A percentile compares a stretch with the other conserved stretches of the same genome.
phyloP scores from a whole-genome alignment of 2,888 invertebrate species.

The Eurois occulta region DNA sequence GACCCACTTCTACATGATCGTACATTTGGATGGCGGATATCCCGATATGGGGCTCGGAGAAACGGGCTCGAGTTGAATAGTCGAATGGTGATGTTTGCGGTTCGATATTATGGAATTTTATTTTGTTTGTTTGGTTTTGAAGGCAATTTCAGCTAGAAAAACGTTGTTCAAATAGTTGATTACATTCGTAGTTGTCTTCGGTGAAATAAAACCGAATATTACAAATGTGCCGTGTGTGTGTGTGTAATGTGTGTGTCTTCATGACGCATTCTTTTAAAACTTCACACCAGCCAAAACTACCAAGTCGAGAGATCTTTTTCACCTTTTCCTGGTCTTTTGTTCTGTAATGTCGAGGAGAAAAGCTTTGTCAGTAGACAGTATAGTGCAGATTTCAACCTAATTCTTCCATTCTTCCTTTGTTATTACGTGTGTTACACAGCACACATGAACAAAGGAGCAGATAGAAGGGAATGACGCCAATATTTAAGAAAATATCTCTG shows the following conservation, averaged over 20 bases:
- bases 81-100: conserved; percentile 38
- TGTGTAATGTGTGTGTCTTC: too few relatives aligned
- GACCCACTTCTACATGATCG: conserved; percentile 80
- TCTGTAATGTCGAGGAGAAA: not conserved
- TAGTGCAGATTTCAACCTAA: not conserved
- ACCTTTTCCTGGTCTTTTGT: not conserved
- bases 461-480: not conserved
- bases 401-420: not conserved
- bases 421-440: not conserved
- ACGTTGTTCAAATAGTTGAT: not conserved
- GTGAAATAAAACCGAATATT: too few relatives aligned
- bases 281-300: not conserved
- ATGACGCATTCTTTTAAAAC: not conserved
- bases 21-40: conserved; percentile 65
- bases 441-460: not conserved
- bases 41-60: conserved; percentile 47
- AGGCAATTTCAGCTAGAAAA: not conserved
- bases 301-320: not conserved
- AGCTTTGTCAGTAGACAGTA: not conserved
- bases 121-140: conserved; percentile 2
- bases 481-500: not conserved
- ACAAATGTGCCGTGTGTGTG: too few relatives aligned
- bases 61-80: conserved; percentile 49
- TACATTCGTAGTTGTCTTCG: not conserved
- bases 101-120: conserved; percentile 6